Evolutionary conservation across 1,140 invertebrate species (phyloP), one percentile per base, ranked within the genome.

Genomic region (Listronotus oregonensis): DNA sequence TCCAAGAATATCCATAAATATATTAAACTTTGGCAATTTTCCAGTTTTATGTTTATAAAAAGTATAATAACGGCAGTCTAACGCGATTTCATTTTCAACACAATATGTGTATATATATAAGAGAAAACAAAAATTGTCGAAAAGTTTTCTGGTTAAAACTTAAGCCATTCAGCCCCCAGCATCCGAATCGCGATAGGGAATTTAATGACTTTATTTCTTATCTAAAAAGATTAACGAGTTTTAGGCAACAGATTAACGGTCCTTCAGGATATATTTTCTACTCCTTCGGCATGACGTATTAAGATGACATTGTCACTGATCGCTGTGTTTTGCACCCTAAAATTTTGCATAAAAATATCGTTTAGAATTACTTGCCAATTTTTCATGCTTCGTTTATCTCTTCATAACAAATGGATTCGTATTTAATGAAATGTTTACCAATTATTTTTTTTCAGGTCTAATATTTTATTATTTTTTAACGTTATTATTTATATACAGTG

Each of bases 191-290:
- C 71, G 67, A 74, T 71, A 71, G 66, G 57, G 71, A 71, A 73
- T 74, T 74, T 73, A 74, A 74, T 74, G 73, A 73, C 71, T 74
- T 74, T 68, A 68, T 74, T 74, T 73, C 73, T 74, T 74, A 73
- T 74, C 71, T 57, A 62, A 27, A 63, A 71, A 74, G 73, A 74
- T 74, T 74, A 74, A 74, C 71, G 73, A 72, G 67, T 71, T 67
- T 68, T 47, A 70, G 71, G 67, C 71, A 67, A 68, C 73, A 74
- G 71, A 74, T 74, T 73, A 74, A 73, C 69, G 72, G 67, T 58
- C 50, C 56, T 64, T 65, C 60, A 49, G 64, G 57, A 64, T 67
- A 70, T 72, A 74, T 74, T 68, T 70, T 67, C 68, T 67, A 68
- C 51, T 58, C 43, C 60, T 66, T 52, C 9, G 43, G 39, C 66